Conservation (phyloP, 2,113 vertebrate species). For the Tylochromis polylepis region DNA sequence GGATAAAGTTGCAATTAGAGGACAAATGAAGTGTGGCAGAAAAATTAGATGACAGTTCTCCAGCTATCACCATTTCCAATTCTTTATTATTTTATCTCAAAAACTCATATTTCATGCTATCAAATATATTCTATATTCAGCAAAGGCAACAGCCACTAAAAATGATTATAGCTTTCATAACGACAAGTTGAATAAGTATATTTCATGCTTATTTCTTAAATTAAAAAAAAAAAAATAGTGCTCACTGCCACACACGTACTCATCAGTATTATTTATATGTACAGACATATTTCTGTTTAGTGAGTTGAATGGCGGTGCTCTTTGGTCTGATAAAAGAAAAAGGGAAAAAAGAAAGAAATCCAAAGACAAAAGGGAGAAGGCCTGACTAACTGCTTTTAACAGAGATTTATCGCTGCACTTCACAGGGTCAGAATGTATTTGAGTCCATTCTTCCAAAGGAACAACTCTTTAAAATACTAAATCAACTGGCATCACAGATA, state of each 20-base stretch:
- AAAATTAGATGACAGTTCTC: not conserved
- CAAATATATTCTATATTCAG: not conserved
- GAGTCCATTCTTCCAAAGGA: not conserved
- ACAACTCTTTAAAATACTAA: not conserved
- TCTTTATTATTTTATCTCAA: not conserved
- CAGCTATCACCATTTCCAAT: not conserved
- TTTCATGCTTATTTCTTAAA: not conserved
- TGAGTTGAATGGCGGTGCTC: not conserved
- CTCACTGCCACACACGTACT: not conserved
- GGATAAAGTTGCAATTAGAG: not conserved
- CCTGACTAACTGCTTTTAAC: not conserved
- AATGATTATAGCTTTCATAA: not conserved
- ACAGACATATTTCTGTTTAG: not conserved
- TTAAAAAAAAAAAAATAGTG: not conserved
- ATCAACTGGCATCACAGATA: not conserved
- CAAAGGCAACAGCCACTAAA: not conserved
- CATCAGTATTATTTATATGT: not conserved
- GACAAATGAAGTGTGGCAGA: not conserved
- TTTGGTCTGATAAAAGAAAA: not conserved
- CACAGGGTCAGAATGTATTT: not conserved
- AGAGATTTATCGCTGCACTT: not conserved
- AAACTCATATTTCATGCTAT: not conserved
- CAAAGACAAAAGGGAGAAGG: not conserved
- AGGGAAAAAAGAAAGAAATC: accelerated
- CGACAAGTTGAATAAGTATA: not conserved